Base-by-base conservation (phyloP, 2,797 vertebrate genomes). In the Buphagus erythrorhynchus region DNA sequence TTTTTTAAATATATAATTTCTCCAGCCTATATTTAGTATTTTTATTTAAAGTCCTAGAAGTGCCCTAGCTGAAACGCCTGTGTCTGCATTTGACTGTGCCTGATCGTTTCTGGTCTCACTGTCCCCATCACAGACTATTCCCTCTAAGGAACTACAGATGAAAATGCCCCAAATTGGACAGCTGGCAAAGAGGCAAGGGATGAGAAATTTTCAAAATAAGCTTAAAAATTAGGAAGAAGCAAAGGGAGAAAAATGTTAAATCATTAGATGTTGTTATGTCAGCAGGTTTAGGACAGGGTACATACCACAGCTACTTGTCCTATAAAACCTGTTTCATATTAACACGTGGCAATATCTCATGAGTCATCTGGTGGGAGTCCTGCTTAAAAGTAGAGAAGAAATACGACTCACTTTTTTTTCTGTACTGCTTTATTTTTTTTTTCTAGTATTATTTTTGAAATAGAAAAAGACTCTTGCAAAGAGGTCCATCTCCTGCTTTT, bases 11-110 rank as follows among this genome's bases (percentile, higher is more conserved):
- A 51, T 29, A 29, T 51, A 29, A 24, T 75, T 93, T 77, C 65
- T 81, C 35, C 52, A 48, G 31, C 73, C 94, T 97, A 54, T 97
- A 54, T 96, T 97, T 88, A 72, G 87, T 79, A 59, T 95, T 96
- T 95, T 20, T 95, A 78, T 94, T 96, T 95, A 91, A 92, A 90
- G 91, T 86, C 92, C 90, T 95, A 85, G 74, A 94, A 77, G 79
- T 93, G 93, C 46, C 83, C 24, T 85, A 96, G 93, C 73, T 74
- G 31, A 72, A 89, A 45, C 1, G 35, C 62, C 78, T 62, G 29
- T 35, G n/a, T 81, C 84, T 4, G 10, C 19, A 6, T 81, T 87
- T 83, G 55, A 33, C 61, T 19, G 48, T 94, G 35, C 45, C 74
- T 86, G 42, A 69, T 86, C 5, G 0, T 74, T 76, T 69, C 88